phyloP scores from a whole-genome alignment of 1,140 invertebrate species.

The Dolichoris vasculosae region DNA sequence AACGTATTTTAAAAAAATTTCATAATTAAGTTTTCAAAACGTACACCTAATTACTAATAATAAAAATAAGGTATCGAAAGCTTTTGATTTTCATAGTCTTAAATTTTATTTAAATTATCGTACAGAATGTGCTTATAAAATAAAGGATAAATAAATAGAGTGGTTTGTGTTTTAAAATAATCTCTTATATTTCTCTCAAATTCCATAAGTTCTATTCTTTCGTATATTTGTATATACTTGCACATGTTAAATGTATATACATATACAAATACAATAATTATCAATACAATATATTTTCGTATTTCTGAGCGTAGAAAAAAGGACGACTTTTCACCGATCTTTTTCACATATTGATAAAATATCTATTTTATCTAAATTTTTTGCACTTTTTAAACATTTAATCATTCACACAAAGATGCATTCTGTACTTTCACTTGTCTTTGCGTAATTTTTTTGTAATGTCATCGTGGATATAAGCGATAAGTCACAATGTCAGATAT shows the following conservation, averaged over 20 bases:
- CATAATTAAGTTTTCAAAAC: too few species aligned
- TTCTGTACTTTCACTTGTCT: conserved; percentile 36
- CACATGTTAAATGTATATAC: conserved; percentile 57
- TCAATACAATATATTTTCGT: conserved; percentile 60
- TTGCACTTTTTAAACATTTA: conserved; percentile 45
- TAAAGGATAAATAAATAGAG: conserved; percentile 24
- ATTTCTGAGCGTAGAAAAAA: conserved; percentile 58
- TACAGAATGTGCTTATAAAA: not conserved
- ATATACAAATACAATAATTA: conserved; percentile 67
- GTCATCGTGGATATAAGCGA: conserved; percentile 48
- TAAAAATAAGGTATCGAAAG: too few species aligned
- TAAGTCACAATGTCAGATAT: conserved; percentile 64
- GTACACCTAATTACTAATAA: too few species aligned
- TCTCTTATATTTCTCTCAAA: conserved; percentile 68
- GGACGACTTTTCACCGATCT: conserved; percentile 46
- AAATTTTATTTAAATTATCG: not conserved
- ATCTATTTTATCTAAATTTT: conserved; percentile 47
- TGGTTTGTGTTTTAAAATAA: conserved; percentile 66
- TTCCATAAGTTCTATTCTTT: conserved; percentile 62
- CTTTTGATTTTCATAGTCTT: too few species aligned
- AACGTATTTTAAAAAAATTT: too few species aligned
- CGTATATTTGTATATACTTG: conserved; percentile 54
- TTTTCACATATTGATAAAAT: conserved; percentile 49
- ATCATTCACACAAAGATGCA: conserved; percentile 37
- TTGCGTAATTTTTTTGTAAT: conserved; percentile 4